These are phyloP conservation scores for Smithornis capensis DNA, from an alignment of 2,113 vertebrate species.

Conservation along the genomic window DNA sequence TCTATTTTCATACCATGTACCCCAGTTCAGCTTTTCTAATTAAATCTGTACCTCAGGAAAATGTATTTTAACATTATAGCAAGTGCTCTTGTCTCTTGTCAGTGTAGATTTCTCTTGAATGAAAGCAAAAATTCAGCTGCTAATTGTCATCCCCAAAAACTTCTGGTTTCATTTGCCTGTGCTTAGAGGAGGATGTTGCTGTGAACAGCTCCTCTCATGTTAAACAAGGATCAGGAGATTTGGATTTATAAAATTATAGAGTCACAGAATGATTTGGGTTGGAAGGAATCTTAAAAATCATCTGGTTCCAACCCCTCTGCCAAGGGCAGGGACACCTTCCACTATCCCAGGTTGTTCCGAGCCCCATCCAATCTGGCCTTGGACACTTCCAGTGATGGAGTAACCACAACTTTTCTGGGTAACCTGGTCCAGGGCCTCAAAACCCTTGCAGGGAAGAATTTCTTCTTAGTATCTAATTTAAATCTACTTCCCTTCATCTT, in stretches of 20 bases:
- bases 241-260: neutral
- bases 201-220: neutral
- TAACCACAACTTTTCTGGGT: neutral
- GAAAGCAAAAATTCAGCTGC: neutral
- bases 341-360: neutral
- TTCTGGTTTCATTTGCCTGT: neutral
- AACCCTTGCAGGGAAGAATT: neutral
- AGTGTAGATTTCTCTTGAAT: neutral
- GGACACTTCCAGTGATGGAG: neutral
- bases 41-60: neutral
- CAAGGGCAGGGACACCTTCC: neutral
- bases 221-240: neutral
- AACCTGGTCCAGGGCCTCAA: neutral
- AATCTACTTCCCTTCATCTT: neutral
- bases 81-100: neutral
- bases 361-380: neutral
- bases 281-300: neutral
- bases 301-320: neutral
- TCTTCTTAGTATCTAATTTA: neutral
- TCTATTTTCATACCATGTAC: neutral
- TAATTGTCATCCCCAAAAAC: neutral
- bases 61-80: neutral
- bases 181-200: neutral
- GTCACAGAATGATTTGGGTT: neutral
- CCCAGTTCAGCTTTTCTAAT: neutral